Evolutionary conservation across 2,113 vertebrate species (phyloP), one percentile per base, ranked within the genome.

Genomic region (Capricornis sumatraensis): DNA sequence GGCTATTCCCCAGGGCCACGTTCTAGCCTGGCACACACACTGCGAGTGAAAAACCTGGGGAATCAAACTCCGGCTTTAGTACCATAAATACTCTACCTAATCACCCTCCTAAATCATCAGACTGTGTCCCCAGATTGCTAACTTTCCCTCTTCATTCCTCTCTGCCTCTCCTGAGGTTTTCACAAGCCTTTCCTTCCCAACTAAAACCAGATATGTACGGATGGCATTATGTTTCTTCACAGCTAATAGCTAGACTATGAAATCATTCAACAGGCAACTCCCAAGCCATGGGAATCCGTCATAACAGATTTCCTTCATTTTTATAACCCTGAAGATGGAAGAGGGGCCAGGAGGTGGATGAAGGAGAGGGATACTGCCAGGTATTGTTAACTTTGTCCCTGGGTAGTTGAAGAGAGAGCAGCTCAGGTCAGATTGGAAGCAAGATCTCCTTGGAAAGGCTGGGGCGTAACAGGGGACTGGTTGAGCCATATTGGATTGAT

Each of bases 191-290:
- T 92, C 81, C 76, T 94, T 94, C 96, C 96, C 99, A 97, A 96
- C 98, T 85, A 95, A 98, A 98, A 96, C 97, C 95, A 98, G 98
- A 98, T 98, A 98, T 98, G 98, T 96, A 97, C 97, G 98, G 97
- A 95, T 98, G 98, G 97, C 95, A 98, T 97, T 97, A 98, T 98
- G 97, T 99, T 98, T 98, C 97, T 98, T 98, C 98, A 98, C 98
- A 96, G 98, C 98, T 99, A 99, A 99, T 99, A 99, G 98, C 98
- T 97, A 99, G 99, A 99, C 99, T 99, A 99, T 99, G 99, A 99
- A 99, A 99, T 99, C 99, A 99, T 98, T 98, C 95, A 93, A 91
- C 50, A 87, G 96, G 97, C 91, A 71, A 87, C 91, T 96, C 97
- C 93, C 92, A 55, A 95, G 92, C 97, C 91, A 95, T 90, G 94